phyloP scores from a whole-genome alignment of 2,113 vertebrate genomes.

The Ptyas mucosa region DNA sequence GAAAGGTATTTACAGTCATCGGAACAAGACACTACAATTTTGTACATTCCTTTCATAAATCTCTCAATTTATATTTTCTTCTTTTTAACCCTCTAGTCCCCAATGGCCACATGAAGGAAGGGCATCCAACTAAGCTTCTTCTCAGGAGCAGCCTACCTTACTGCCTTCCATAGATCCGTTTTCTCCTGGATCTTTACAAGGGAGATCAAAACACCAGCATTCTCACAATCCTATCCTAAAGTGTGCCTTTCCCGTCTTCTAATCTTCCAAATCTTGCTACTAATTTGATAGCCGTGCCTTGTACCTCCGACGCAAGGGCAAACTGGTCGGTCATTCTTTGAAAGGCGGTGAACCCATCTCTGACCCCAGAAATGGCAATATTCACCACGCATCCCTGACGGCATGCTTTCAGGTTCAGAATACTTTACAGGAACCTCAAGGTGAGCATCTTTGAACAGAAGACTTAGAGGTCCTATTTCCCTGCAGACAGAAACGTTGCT shows the following conservation, averaged over 20 bases:
- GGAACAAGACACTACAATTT: slow-evolving; percentile 32
- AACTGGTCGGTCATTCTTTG: background rate
- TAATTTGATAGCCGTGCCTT: background rate
- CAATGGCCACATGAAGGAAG: background rate
- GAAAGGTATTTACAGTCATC: slow-evolving; percentile 7
- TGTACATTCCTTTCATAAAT: background rate
- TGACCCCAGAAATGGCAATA: background rate
- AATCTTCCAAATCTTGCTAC: background rate
- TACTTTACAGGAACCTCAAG: background rate
- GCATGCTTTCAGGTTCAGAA: background rate
- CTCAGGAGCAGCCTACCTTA: background rate
- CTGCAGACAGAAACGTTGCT: background rate
- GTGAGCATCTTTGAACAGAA: background rate
- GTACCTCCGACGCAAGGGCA: background rate
- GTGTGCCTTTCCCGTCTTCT: background rate
- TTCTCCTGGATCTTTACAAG: background rate
- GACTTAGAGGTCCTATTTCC: background rate
- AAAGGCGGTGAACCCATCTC: background rate
- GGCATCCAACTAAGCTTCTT: background rate
- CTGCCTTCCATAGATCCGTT: background rate
- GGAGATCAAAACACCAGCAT: background rate
- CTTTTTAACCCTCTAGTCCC: background rate
- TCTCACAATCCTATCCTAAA: background rate
- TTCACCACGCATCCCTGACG: background rate
- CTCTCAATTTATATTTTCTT: background rate